Conservation (phyloP, 2,113 vertebrate species). For the Hemichromis elongatus region DNA sequence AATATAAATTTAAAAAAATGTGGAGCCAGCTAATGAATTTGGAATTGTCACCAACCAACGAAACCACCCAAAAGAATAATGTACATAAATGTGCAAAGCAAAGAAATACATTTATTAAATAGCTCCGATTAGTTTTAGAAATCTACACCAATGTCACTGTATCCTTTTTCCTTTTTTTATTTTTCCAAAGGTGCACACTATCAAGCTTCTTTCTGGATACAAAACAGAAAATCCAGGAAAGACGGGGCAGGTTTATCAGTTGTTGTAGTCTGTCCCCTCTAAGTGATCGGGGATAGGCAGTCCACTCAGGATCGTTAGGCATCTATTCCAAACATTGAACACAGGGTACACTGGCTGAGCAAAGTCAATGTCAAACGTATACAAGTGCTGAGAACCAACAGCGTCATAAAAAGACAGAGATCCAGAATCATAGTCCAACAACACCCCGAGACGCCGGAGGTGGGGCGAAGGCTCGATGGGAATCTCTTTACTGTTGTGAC, state of each 20-base stretch:
- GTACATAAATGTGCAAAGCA: constrained; percentile 83
- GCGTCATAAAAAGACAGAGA: constrained; percentile 94
- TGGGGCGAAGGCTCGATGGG: constrained; percentile 90
- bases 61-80: constrained; percentile 69
- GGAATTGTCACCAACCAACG: constrained; percentile 21
- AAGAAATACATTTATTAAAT: constrained; percentile 55
- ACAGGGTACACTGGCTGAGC: constrained; percentile 93
- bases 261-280: constrained; percentile 84
- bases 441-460: constrained; percentile 85
- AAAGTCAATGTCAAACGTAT: constrained; percentile 91
- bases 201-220: constrained; percentile 4
- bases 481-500: constrained; percentile 93
- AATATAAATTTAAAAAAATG: background rate
- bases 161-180: constrained; percentile 38
- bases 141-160: constrained; percentile 49
- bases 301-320: constrained; percentile 92
- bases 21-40: background rate
- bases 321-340: constrained; percentile 97
- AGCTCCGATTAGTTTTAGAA: constrained; percentile 60
- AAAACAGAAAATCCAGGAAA: background rate
- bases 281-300: constrained; percentile 96
- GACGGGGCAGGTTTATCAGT: constrained; percentile 55
- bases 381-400: constrained; percentile 89
- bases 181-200: constrained; percentile 26
- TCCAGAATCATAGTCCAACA: constrained; percentile 94